Evolutionary conservation across 2,113 vertebrate species (phyloP), one percentile per base, ranked within the genome.

Genomic region (Oryzias melastigma): DNA sequence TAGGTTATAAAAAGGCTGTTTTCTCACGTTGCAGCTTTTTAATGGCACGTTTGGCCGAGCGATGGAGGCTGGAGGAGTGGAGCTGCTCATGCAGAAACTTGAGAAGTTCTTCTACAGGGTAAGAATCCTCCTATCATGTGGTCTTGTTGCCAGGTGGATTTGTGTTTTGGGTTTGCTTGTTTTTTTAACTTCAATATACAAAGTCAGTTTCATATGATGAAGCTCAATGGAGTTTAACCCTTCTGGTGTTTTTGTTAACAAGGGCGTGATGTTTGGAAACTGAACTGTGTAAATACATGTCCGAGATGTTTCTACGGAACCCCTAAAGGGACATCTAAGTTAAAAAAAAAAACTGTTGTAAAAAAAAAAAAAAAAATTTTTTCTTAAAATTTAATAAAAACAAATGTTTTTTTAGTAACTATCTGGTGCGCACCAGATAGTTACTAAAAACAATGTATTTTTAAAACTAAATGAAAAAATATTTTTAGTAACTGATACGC

Each of bases 71-170:
- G 97, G 96, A 10, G 95, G 96, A 29, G 91, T 96, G 54, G 94
- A 94, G 78, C 87, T 94, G 68, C 91, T 99, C 7, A 96, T 88
- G 53, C 96, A 98, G 74, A 95, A 96, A 84, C 83, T 99, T 70
- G 95, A 99, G 77, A 99, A 98, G 85, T 99, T 99, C 87, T 99
- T 99, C 85, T 97, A 96, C 89, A 92, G 97, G 92, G 97, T 98
- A 91, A 93, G 85, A 43, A 45, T n/a, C n/a, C 5, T 19, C 22
- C 1, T 25, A n/a, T 25, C 3, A 8, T 13, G 19, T 22, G 2
- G 22, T 22, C 19, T 47, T 56, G 20, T 66, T 58, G 44, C 29
- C 65, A 59, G 35, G 40, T 22, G 7, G 46, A 42, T 40, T 17
- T 50, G 8, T 54, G n/a, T 63, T 62, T 62, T 7, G 16, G 10